A percentile compares a stretch with the other conserved stretches of the same genome.
These are phyloP conservation scores for Porites divaricata DNA, from an alignment of 92 coral and sea anemone genomes.

Conservation along the genomic window DNA sequence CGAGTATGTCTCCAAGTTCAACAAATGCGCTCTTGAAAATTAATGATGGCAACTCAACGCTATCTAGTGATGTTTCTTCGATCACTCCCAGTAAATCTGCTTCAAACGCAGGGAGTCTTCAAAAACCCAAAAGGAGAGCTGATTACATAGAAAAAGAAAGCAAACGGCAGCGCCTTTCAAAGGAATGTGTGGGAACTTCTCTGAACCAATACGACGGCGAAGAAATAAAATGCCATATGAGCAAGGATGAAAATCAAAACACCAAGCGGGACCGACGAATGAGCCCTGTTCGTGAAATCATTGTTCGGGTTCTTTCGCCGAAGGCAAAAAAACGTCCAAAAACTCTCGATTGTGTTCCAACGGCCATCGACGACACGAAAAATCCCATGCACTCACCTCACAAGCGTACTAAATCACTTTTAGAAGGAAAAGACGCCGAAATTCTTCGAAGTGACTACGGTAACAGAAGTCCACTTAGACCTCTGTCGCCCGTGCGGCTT, in stretches of 20 bases:
- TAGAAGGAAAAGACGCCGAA: slow-evolving; percentile 79
- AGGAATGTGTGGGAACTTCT: slow-evolving; percentile 1
- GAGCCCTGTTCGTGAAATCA: slow-evolving; percentile 87
- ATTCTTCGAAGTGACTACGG: slow-evolving; percentile 1
- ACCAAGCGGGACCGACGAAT: slow-evolving; percentile 64
- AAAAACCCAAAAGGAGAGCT: slow-evolving; percentile 14
- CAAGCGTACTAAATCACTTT: slow-evolving; percentile 73
- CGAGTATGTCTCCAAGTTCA: slow-evolving; percentile 59
- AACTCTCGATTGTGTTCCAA: slow-evolving; percentile 79
- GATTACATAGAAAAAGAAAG: slow-evolving; percentile 21
- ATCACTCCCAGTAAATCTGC: slow-evolving; percentile 78
- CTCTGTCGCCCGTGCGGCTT: slow-evolving; percentile 66
- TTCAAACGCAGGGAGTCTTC: slow-evolving; percentile 37
- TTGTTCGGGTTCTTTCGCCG: slow-evolving; percentile 81
- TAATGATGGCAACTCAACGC: slow-evolving; percentile 82
- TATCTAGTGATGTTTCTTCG: slow-evolving; percentile 84
- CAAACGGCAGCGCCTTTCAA: slow-evolving; percentile 17
- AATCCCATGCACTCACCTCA: slow-evolving; percentile 32
- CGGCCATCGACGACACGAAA: background rate
- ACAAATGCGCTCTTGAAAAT: slow-evolving; percentile 73
- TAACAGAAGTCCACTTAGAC: slow-evolving; percentile 30
- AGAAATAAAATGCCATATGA: slow-evolving; percentile 19
- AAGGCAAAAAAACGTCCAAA: slow-evolving; percentile 81
- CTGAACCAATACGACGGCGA: slow-evolving; percentile 32
- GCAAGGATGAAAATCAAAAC: slow-evolving; percentile 44